These are phyloP conservation scores for Antechinus stuartii DNA, from an alignment of 2,113 vertebrate genomes.

Conservation along the genomic window DNA sequence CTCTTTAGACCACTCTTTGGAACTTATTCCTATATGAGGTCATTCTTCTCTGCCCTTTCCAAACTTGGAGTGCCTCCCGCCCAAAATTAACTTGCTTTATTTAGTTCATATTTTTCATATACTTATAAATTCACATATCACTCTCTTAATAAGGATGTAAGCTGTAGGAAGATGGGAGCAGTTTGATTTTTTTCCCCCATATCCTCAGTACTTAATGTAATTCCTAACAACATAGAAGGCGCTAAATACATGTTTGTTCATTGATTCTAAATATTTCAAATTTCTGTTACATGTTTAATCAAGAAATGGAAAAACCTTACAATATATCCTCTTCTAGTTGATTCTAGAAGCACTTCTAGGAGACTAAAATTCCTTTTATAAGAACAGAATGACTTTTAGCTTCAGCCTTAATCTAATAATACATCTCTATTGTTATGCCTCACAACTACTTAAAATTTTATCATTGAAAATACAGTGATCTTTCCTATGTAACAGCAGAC, in stretches of 20 bases:
- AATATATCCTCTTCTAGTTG: not conserved
- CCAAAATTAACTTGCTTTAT: not conserved
- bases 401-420: not conserved
- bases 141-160: not conserved
- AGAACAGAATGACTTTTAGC: not conserved
- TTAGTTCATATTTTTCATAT: not conserved
- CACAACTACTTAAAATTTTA: not conserved
- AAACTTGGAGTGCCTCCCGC: not conserved
- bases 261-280: not conserved
- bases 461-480: not conserved
- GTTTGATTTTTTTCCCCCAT: not conserved
- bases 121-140: not conserved
- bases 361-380: not conserved
- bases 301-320: not conserved
- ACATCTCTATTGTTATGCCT: not conserved
- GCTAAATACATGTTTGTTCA: not conserved
- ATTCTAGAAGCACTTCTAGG: not conserved
- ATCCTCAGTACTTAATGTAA: not conserved
- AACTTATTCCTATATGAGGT: not conserved
- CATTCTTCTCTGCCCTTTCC: not conserved
- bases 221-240: not conserved
- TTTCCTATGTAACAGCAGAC: not conserved
- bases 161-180: not conserved
- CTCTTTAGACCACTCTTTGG: not conserved
- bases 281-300: not conserved